A percentile compares a stretch with the other conserved stretches of the same genome.
These are phyloP conservation scores for Clavelina lepadiformis DNA, from an alignment of 23 tunicate genomes.

Conservation along the genomic window DNA sequence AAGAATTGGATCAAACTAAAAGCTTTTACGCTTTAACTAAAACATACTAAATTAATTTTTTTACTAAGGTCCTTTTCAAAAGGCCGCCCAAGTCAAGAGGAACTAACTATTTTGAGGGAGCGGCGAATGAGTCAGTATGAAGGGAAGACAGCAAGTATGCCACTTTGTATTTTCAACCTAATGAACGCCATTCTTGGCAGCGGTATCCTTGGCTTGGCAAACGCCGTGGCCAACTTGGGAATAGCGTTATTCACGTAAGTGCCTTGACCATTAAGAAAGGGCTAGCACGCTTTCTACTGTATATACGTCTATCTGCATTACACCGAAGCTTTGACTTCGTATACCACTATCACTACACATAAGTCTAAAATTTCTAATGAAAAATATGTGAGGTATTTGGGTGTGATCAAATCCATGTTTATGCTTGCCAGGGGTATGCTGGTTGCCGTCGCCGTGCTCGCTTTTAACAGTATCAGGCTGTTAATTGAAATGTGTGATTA, in stretches of 20 bases:
- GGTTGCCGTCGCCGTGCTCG: slow-evolving; percentile 76
- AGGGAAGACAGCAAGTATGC: slow-evolving; percentile 83
- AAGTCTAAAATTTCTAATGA: no score
- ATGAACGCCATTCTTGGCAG: slow-evolving; percentile 96
- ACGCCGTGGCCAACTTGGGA: slow-evolving; percentile 80
- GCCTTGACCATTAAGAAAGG: not conserved
- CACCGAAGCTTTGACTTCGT: no score
- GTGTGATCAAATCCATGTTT: not conserved
- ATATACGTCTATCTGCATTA: no score
- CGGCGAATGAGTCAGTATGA: slow-evolving; percentile 85
- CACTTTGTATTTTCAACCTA: slow-evolving; percentile 83
- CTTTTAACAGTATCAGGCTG: slow-evolving; percentile 73
- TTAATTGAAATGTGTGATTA: slow-evolving; percentile 92
- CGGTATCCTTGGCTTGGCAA: slow-evolving; percentile 88
- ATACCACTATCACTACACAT: no score
- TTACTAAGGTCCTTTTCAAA: slow-evolving; percentile 4
- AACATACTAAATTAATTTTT: not conserved
- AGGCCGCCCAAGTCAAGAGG: slow-evolving; percentile 26
- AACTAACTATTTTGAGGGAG: slow-evolving; percentile 29
- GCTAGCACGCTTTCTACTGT: no score
- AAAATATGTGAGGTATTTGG: not conserved
- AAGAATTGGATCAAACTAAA: no score
- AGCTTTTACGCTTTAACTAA: no score
- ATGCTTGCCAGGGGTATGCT: slow-evolving; percentile 46
- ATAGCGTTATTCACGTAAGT: slow-evolving; percentile 75